These are phyloP conservation scores for Heteronetta atricapilla DNA, from an alignment of 2,113 vertebrate genomes.

Conservation along the genomic window DNA sequence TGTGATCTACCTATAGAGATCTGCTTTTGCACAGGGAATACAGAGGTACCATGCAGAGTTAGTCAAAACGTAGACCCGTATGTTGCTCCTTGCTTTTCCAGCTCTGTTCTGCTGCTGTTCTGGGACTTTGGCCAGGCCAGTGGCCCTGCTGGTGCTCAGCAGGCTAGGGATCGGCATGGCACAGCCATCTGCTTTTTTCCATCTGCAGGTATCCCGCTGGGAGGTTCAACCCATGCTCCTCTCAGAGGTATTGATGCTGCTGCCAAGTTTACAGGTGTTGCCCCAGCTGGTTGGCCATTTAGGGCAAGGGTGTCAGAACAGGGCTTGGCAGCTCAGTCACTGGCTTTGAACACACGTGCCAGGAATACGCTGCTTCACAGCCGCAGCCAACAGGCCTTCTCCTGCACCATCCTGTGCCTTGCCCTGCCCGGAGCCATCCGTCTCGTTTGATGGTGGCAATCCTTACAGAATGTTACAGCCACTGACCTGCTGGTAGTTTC, in stretches of 20 bases:
- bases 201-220: background rate
- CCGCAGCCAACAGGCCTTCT: background rate
- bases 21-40: background rate
- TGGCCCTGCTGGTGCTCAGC: background rate
- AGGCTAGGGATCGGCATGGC: background rate
- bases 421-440: background rate
- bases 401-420: background rate
- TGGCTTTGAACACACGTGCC: background rate
- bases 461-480: background rate
- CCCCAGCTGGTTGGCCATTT: background rate
- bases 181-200: conserved; percentile 7
- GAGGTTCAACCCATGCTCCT: background rate
- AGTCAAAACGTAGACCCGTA: background rate
- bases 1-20: background rate
- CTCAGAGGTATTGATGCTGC: background rate
- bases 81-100: background rate
- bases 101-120: background rate
- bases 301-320: background rate
- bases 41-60: background rate
- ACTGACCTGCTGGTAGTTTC: background rate
- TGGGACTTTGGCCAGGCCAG: background rate
- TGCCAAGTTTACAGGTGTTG: conserved; percentile 21
- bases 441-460: background rate
- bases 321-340: background rate
- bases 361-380: background rate